Conservation (phyloP, 2,888 invertebrate genomes). For the Allygus modestus region DNA sequence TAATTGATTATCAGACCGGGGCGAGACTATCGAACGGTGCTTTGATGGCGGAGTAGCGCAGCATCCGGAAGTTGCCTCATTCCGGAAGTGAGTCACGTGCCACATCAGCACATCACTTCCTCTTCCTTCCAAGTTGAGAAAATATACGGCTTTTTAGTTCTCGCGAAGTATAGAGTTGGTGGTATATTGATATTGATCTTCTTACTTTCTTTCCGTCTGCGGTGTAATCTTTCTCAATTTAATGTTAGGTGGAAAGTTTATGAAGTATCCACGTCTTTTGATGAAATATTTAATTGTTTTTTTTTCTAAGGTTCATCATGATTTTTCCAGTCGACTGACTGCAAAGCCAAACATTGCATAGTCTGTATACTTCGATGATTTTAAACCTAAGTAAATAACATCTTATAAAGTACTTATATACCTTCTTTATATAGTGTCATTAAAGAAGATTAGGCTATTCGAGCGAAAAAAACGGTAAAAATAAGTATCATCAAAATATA, state of each 20-base stretch:
- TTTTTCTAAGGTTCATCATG: no score
- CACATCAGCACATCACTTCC: slow-evolving; percentile 55
- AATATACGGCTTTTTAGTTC: slow-evolving; percentile 32
- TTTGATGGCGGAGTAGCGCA: slow-evolving; percentile 10
- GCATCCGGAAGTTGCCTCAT: slow-evolving; percentile 54
- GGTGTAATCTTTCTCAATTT: neutral
- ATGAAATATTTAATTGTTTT: no score
- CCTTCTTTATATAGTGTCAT: no score
- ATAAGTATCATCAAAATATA: no score
- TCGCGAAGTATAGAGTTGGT: neutral
- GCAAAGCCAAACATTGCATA: no score
- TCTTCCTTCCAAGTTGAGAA: slow-evolving; percentile 45
- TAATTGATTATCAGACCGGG: slow-evolving; percentile 18
- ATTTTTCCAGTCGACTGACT: no score
- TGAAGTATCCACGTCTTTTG: no score
- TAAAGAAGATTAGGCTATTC: no score
- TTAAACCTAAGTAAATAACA: no score
- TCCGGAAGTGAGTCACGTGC: slow-evolving; percentile 54
- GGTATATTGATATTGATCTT: slow-evolving; percentile 41
- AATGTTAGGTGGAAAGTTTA: neutral
- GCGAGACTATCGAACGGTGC: neutral
- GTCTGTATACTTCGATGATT: no score
- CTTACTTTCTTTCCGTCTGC: neutral
- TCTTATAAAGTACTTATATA: no score
- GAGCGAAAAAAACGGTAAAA: no score